phyloP scores from a whole-genome alignment of 2,797 vertebrate genomes.

The Trichosurus vulpecula region DNA sequence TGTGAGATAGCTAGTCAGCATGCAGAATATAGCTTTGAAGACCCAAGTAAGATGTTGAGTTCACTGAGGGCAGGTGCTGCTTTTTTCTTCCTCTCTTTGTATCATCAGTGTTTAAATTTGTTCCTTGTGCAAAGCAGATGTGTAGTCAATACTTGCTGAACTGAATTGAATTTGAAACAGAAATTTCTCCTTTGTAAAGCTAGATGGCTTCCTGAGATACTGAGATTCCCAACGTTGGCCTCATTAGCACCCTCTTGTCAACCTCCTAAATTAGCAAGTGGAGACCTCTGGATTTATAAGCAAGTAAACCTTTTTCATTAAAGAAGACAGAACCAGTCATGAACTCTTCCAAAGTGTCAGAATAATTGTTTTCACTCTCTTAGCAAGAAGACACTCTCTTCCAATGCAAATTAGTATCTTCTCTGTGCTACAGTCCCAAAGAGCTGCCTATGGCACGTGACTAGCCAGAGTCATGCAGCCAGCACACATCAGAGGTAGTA shows the following conservation, averaged over 20 bases:
- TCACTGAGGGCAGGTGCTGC: neutral
- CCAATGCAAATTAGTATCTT: neutral
- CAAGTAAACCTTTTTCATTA: conserved; percentile 7
- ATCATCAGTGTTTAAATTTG: neutral
- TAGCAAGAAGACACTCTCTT: neutral
- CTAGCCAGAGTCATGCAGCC: neutral
- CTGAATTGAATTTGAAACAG: neutral
- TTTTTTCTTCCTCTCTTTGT: neutral
- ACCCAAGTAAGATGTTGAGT: neutral
- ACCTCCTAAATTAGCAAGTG: conserved; percentile 2
- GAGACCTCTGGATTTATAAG: conserved; percentile 6
- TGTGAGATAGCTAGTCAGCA: neutral
- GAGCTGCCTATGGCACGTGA: neutral
- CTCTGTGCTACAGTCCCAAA: neutral
- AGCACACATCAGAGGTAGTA: neutral
- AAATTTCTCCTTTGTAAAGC: conserved; percentile 2
- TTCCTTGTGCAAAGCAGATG: neutral
- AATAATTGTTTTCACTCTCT: neutral
- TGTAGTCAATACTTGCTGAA: neutral
- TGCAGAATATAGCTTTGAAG: neutral
- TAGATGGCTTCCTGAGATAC: neutral
- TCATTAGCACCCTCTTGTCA: neutral
- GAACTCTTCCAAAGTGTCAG: neutral
- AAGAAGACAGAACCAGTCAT: neutral
- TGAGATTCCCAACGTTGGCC: neutral